A percentile compares a stretch with the other conserved stretches of the same genome.
These are phyloP conservation scores for Eudyptes chrysolophus DNA, from an alignment of 2,113 vertebrate species.

Conservation along the genomic window DNA sequence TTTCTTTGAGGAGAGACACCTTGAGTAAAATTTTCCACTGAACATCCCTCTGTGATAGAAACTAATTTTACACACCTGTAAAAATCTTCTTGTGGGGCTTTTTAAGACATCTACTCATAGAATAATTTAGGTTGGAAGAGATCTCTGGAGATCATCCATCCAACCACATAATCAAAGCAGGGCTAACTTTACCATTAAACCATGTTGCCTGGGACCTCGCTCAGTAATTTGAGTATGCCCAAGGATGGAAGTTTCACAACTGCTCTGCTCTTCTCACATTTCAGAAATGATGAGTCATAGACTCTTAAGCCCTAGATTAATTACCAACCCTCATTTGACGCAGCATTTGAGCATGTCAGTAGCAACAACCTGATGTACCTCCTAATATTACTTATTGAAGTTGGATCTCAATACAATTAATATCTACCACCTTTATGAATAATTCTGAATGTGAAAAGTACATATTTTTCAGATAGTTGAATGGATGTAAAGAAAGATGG, in stretches of 20 bases:
- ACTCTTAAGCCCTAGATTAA: not conserved
- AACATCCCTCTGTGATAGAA: not conserved
- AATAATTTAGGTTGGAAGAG: not conserved
- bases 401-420: not conserved
- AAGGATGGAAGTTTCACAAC: not conserved
- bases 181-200: not conserved
- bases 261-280: not conserved
- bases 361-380: not conserved
- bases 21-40: not conserved
- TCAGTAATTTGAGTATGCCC: not conserved
- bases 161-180: not conserved
- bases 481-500: not conserved
- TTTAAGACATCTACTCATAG: not conserved
- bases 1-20: not conserved
- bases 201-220: not conserved
- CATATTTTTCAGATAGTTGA: not conserved
- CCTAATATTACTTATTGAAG: not conserved
- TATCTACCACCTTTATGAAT: not conserved
- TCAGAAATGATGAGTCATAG: not conserved
- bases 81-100: not conserved
- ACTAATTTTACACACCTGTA: not conserved
- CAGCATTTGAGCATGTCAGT: not conserved
- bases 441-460: not conserved
- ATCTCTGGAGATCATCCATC: not conserved
- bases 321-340: not conserved